phyloP scores from a whole-genome alignment of 1,140 invertebrate species.

The Cotesia chilonis region DNA sequence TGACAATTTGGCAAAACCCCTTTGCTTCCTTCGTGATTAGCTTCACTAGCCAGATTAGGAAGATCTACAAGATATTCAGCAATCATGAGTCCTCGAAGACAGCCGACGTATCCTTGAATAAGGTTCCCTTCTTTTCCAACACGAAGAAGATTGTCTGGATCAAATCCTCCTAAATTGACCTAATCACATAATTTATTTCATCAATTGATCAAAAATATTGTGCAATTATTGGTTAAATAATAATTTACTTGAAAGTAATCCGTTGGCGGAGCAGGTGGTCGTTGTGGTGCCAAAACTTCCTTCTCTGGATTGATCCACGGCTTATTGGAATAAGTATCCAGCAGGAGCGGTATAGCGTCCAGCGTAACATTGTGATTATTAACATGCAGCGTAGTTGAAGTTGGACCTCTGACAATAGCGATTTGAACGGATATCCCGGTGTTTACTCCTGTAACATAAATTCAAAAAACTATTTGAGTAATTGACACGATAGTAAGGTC shows the following conservation, averaged over 20 bases:
- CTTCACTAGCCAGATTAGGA: slow-evolving; percentile 74
- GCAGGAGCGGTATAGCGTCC: slow-evolving; percentile 73
- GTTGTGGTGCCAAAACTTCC: slow-evolving; percentile 84
- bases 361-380: slow-evolving; percentile 81
- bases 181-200: slow-evolving; percentile 39
- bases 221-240: background rate
- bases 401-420: slow-evolving; percentile 78
- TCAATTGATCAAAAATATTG: background rate
- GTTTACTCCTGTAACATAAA: slow-evolving; percentile 69
- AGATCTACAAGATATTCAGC: slow-evolving; percentile 81
- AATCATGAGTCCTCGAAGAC: slow-evolving; percentile 88
- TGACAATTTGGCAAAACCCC: slow-evolving; percentile 83
- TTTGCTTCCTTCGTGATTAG: slow-evolving; percentile 75
- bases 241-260: slow-evolving; percentile 79
- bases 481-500: slow-evolving; percentile 28
- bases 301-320: slow-evolving; percentile 86
- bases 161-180: slow-evolving; percentile 88
- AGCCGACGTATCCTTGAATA: slow-evolving; percentile 84
- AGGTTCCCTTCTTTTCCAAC: slow-evolving; percentile 68
- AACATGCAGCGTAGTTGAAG: slow-evolving; percentile 81
- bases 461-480: slow-evolving; percentile 24
- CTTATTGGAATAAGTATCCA: slow-evolving; percentile 81
- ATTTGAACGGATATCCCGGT: slow-evolving; percentile 86
- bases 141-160: slow-evolving; percentile 75
- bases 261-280: slow-evolving; percentile 82